A percentile compares a stretch with the other conserved stretches of the same genome.
Conservation (phyloP, 2,113 vertebrate species). For the Phalacrocorax brasilianus region DNA sequence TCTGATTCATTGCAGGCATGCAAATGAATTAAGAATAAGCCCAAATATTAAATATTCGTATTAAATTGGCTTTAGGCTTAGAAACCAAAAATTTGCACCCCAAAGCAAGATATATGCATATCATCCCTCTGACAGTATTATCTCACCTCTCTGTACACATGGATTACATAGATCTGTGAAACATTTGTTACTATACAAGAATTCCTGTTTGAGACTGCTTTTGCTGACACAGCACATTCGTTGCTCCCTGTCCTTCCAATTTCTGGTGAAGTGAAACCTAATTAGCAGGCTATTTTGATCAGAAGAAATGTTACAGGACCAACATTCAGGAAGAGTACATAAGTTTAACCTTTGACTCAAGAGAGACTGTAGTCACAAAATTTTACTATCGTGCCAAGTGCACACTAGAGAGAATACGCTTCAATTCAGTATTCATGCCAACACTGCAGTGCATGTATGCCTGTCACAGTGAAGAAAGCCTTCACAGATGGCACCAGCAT, state of each 20-base stretch:
- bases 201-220: not conserved
- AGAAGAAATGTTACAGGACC: not conserved
- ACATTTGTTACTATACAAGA: not conserved
- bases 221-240: not conserved
- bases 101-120: not conserved
- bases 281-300: not conserved
- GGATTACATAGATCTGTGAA: not conserved
- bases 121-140: not conserved
- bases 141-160: not conserved
- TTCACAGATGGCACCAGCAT: not conserved
- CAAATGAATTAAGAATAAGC: not conserved
- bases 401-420: not conserved
- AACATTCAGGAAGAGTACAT: not conserved
- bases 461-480: not conserved
- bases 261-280: not conserved
- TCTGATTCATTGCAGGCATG: not conserved
- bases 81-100: not conserved
- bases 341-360: not conserved
- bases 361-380: not conserved
- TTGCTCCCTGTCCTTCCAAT: not conserved
- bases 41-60: not conserved
- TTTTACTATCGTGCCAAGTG: not conserved
- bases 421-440: not conserved
- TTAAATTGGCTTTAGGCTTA: not conserved
- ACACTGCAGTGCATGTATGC: not conserved